phyloP scores from a whole-genome alignment of 2,888 invertebrate genomes.

The Nudaria mundana region DNA sequence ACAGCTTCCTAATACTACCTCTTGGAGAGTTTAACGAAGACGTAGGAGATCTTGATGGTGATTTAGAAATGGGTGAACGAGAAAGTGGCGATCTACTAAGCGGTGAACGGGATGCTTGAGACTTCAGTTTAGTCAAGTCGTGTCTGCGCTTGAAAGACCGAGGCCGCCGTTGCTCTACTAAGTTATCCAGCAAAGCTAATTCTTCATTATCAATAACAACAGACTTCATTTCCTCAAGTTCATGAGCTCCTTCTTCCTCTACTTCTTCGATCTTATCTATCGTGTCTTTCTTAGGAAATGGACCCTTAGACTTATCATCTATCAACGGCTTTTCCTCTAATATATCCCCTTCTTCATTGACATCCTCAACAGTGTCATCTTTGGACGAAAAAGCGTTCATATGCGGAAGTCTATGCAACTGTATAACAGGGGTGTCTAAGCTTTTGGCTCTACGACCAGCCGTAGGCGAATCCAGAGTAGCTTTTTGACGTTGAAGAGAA shows the following conservation, averaged over 20 bases:
- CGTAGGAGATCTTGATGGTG: slow-evolving; percentile 76
- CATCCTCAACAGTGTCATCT: slow-evolving; percentile 91
- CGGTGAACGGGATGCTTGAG: slow-evolving; percentile 67
- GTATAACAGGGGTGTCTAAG: slow-evolving; percentile 91
- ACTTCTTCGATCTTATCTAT: slow-evolving; percentile 77
- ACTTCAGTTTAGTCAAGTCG: slow-evolving; percentile 66
- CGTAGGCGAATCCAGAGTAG: slow-evolving; percentile 87
- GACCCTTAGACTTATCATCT: slow-evolving; percentile 55
- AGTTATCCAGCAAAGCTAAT: slow-evolving; percentile 75
- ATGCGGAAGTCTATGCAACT: slow-evolving; percentile 88
- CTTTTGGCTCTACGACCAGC: slow-evolving; percentile 90
- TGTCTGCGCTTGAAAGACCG: slow-evolving; percentile 74
- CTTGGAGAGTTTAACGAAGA: slow-evolving; percentile 76
- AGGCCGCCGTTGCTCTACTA: slow-evolving; percentile 74
- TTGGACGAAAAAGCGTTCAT: slow-evolving; percentile 94
- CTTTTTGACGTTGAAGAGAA: slow-evolving; percentile 88
- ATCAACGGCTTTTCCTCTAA: slow-evolving; percentile 82
- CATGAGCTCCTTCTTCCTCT: slow-evolving; percentile 72
- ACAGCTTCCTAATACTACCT: slow-evolving; percentile 74
- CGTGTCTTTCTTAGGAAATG: slow-evolving; percentile 48
- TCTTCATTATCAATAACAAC: slow-evolving; percentile 82
- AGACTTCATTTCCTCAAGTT: slow-evolving; percentile 62
- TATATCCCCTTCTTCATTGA: slow-evolving; percentile 84
- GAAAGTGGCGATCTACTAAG: slow-evolving; percentile 70
- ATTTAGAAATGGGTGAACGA: slow-evolving; percentile 74